Evolutionary conservation across 2,888 invertebrate genomes (phyloP), one percentile per base, ranked within the genome.

Genomic region (Smittia sp.): DNA sequence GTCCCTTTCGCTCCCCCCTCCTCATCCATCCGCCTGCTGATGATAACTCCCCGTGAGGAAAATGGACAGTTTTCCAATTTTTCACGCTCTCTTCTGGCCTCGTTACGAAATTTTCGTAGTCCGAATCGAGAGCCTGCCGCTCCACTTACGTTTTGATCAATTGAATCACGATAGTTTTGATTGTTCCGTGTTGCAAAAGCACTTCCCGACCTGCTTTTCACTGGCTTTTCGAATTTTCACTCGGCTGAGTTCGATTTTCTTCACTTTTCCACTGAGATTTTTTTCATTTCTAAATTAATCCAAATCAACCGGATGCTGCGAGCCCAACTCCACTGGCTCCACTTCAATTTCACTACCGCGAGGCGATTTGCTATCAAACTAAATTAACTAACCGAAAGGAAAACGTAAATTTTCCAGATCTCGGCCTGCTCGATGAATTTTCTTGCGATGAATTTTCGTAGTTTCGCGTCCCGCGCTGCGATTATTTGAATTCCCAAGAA

Each of bases 121-220:
- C 9, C 24, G 1, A 3, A 2, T 63, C 24, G 13, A 24, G 27
- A 52, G n/a, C 15, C 15, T 6, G n/a, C 13, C 24, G 1, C 1
- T 27, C 15, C 25, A 69, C 69, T 69, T 69, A 69, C 24, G 18
- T 69, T 69, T 67, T 69, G 25, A 52, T 69, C 69, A 27, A 69
- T 27, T 69, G 54, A 27, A 69, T 69, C 52, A 69, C 52, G 58
- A 54, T 52, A 41, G 24, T 69, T 69, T 54, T 69, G 69, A 69
- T 69, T 69, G 69, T 69, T 69, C 27, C 20, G 24, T 27, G 20
- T 18, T 58, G 9, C 25, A 18, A 27, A 69, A 69, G 54, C 69
- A 69, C 69, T 69, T 69, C 22, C 15, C 27, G 54, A 54, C 18
- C 1, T 25, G 27, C 15, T 13, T 69, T 32, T 69, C 18, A 18